A percentile compares a stretch with the other conserved stretches of the same genome.
These are phyloP conservation scores for Tolmerus cingulatus DNA, from an alignment of 2,888 invertebrate genomes.

Conservation along the genomic window DNA sequence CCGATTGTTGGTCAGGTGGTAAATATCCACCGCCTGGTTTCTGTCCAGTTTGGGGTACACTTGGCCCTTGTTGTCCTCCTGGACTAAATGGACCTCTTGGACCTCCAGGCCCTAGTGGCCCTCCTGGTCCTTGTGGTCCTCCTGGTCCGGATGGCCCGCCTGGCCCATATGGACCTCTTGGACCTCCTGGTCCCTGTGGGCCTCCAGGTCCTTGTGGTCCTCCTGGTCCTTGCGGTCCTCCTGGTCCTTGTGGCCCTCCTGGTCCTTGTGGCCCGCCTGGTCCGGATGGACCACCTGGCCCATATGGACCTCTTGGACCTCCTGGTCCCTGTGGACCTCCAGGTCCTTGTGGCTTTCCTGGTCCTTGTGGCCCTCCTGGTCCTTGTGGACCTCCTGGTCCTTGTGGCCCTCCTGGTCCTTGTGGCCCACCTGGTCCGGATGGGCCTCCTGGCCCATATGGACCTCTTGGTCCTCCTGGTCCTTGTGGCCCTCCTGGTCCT, in stretches of 20 bases:
- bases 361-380: not conserved
- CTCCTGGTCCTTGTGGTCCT: slow-evolving; percentile 39
- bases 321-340: slow-evolving; percentile 2
- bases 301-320: slow-evolving; percentile 43
- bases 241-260: not conserved
- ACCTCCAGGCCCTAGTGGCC: not conserved
- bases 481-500: slow-evolving; percentile 44
- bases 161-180: slow-evolving; percentile 36
- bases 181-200: slow-evolving; percentile 31
- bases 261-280: not conserved
- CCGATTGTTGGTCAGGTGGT: not conserved
- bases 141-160: slow-evolving; percentile 40
- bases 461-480: slow-evolving; percentile 23
- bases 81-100: too few relatives aligned
- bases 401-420: slow-evolving; percentile 44
- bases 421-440: slow-evolving; percentile 43
- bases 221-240: not conserved
- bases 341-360: not conserved
- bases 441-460: slow-evolving; percentile 26
- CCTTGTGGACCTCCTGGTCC: not conserved
- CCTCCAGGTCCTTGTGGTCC: not conserved
- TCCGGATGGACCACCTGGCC: slow-evolving; percentile 39
- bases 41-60: not conserved
- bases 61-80: too few relatives aligned
- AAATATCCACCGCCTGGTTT: not conserved